Conservation (phyloP, 64 coral and sea anemone genomes). For the Pocillopora verrucosa region DNA sequence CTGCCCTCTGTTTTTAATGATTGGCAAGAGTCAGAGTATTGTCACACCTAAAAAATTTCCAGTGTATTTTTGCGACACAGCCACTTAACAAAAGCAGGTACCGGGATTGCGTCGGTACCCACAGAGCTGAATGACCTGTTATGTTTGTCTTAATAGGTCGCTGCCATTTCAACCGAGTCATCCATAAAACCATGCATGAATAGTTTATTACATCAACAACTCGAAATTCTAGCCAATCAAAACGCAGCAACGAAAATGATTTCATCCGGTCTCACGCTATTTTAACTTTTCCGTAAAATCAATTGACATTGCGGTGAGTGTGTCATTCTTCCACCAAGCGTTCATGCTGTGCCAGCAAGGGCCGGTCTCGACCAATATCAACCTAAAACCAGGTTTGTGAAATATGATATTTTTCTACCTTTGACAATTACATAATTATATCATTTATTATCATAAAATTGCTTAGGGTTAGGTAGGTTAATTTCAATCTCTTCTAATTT, state of each 20-base stretch:
- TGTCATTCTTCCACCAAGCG: not conserved
- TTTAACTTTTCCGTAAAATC: not conserved
- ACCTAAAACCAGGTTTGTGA: not conserved
- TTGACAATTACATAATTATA: not conserved
- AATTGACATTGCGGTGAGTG: not conserved
- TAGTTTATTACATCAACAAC: conserved; percentile 29
- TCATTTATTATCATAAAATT: no score
- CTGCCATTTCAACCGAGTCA: conserved; percentile 1
- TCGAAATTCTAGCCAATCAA: conserved; percentile 3
- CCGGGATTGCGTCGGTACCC: not conserved
- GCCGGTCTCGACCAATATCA: not conserved
- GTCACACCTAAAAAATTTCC: not conserved
- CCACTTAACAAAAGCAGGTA: conserved; percentile 11
- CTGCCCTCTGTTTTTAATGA: not conserved
- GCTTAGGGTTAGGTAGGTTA: no score
- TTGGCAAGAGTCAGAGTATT: not conserved
- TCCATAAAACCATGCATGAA: conserved; percentile 3
- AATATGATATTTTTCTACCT: not conserved
- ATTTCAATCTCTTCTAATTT: no score
- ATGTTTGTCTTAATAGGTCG: not conserved
- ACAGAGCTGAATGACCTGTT: not conserved
- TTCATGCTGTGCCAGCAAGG: not conserved
- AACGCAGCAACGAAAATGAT: conserved; percentile 2
- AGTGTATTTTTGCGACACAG: not conserved
- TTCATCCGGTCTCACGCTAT: conserved; percentile 11